Base-by-base conservation (phyloP, 2,888 invertebrate genomes). In the Neelides folsomi region DNA sequence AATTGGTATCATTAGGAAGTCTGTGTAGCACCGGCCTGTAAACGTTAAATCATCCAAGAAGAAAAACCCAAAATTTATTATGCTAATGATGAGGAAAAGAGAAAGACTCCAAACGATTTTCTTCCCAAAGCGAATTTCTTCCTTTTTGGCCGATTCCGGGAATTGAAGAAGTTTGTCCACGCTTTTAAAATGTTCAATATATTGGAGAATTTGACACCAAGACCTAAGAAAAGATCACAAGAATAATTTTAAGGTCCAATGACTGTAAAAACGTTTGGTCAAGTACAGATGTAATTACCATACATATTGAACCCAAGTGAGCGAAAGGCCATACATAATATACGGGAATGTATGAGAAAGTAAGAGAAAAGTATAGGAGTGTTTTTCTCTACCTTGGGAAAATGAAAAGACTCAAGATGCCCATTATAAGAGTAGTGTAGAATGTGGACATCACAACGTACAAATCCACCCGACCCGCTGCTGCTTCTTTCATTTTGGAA, bases 131-230 rank as follows among this genome's bases (percentile, higher is more conserved):
- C 38, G 49, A 2, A 45, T 39, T 39, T 60, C 62, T 13, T 55
- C 47, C 13, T 36, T 34, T 1, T 48, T 49, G 27, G 27, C 48
- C 8, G 53, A 37, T n/a, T 55, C 59, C 45, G 58, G 57, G 43
- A 62, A 62, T 39, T 49, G 39, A 4, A 62, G 43, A 27, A 62
- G 57, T 55, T 60, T 58, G 38, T 62, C 62, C 16, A 62, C 34
- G 40, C 52, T 52, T 1, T 38, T 42, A 51, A 60, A 58, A 42
- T 58, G 54, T 16, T 53, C 46, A 39, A 62, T 48, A 38, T 58
- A 60, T n/a, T 40, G 18, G 5, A 62, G 44, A 5, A 62, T 38
- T 9, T 40, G 34, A 10, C 40, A 48, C 51, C 53, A 53, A 5
- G 49, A 46, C 19, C 51, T 55, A 15, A 5, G 27, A 27, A 27